phyloP scores from a whole-genome alignment of 2,888 invertebrate species.

The Ommatoiulus sabulosus region DNA sequence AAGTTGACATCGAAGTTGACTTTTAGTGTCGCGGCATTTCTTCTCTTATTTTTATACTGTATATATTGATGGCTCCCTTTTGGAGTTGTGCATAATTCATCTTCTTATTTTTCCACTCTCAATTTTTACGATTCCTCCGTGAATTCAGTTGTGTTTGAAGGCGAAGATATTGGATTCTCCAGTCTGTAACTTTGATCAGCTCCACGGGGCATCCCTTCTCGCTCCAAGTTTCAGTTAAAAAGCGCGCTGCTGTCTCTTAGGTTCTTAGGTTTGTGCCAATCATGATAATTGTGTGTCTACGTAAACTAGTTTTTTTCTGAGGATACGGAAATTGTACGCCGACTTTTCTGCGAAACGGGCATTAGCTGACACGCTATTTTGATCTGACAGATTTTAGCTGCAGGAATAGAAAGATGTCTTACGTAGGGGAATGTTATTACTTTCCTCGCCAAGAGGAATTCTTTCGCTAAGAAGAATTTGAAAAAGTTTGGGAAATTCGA shows the following conservation, averaged over 20 bases:
- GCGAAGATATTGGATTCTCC: constrained; percentile 24
- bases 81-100: constrained; percentile 40
- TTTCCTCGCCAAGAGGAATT: neutral
- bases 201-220: neutral
- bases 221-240: constrained; percentile 5
- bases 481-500: no score
- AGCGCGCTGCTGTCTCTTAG: neutral
- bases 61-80: neutral
- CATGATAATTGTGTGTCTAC: neutral
- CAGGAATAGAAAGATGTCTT: neutral
- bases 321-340: no score
- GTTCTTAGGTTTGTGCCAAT: neutral
- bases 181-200: constrained; percentile 36
- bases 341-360: no score
- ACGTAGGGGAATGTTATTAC: neutral
- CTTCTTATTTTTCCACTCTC: neutral
- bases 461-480: neutral
- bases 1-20: constrained; percentile 20
- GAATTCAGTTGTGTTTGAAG: neutral
- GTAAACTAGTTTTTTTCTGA: neutral
- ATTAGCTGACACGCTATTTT: neutral
- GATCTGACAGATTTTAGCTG: neutral
- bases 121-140: constrained; percentile 11
- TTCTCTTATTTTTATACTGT: neutral
- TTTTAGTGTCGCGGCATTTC: neutral